A percentile compares a stretch with the other conserved stretches of the same genome.
phyloP scores from a whole-genome alignment of 2,888 invertebrate species.

The Hofmannophila pseudospretella region DNA sequence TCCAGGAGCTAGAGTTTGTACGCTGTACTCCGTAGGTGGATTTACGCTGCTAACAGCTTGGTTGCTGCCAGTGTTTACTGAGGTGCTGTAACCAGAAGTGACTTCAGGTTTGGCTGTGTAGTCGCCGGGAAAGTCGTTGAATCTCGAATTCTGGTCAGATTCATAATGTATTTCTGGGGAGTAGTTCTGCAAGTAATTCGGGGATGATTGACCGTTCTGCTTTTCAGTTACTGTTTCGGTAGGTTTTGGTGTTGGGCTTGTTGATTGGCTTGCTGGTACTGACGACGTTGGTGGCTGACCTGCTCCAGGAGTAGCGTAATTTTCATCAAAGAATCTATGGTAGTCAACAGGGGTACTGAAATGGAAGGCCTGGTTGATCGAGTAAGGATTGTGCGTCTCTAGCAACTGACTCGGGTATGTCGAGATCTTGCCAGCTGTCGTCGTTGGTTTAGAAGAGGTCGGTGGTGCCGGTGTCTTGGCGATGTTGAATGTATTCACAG shows the following conservation, averaged over 20 bases:
- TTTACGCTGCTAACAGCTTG: conserved; percentile 15
- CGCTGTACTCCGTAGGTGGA: conserved; percentile 27
- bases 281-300: conserved; percentile 27
- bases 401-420: conserved; percentile 59
- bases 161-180: conserved; percentile 63
- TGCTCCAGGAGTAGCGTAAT: conserved; percentile 35
- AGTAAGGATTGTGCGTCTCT: conserved; percentile 70
- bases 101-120: conserved; percentile 40
- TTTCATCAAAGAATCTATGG: conserved; percentile 59
- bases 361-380: conserved; percentile 71
- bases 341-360: conserved; percentile 69
- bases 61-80: conserved; percentile 2
- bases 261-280: conserved; percentile 23
- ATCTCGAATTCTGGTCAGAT: conserved; percentile 47
- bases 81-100: conserved; percentile 11
- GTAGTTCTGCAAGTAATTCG: conserved; percentile 53
- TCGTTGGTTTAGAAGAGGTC: conserved; percentile 36
- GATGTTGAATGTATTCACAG: conserved; percentile 28
- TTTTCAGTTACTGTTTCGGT: conserved; percentile 42
- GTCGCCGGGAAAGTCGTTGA: conserved; percentile 32
- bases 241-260: conserved; percentile 26
- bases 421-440: conserved; percentile 51
- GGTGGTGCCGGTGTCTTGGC: conserved; percentile 42
- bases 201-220: conserved; percentile 41
- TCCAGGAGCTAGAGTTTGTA: conserved; percentile 32